Evolutionary conservation across 2,113 vertebrate genomes (phyloP).

Genomic region (Hippocampus comes): DNA sequence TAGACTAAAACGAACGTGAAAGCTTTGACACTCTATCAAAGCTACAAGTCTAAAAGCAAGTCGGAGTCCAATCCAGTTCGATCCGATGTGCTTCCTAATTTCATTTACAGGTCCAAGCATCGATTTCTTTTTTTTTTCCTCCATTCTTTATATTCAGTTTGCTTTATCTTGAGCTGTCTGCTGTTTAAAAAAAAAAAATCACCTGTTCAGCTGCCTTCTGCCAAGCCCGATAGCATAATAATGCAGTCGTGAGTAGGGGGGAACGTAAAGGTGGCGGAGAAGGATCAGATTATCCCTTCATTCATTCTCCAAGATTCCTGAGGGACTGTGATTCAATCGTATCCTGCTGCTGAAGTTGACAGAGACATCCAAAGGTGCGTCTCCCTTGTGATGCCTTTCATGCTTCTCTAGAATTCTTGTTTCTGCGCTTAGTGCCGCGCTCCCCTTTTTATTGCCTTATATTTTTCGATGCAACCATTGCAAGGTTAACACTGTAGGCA

Average conservation of each 20-base stretch:
- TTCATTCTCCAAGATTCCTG: constrained; percentile 49
- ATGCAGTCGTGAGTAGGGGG: neutral
- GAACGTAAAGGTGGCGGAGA: neutral
- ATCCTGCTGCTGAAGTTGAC: constrained; percentile 41
- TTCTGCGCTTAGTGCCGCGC: neutral
- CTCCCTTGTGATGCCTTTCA: constrained; percentile 37
- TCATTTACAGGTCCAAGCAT: constrained; percentile 9
- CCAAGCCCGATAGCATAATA: constrained; percentile 16
- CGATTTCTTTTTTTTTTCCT: constrained; percentile 33
- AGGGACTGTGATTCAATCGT: constrained; percentile 45
- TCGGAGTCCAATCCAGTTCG: neutral
- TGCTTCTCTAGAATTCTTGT: constrained; percentile 19
- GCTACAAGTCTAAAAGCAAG: neutral
- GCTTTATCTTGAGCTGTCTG: constrained; percentile 10
- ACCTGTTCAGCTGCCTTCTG: constrained; percentile 14
- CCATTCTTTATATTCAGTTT: constrained; percentile 17
- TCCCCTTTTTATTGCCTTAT: neutral
- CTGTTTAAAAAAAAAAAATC: neutral
- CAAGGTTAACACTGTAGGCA: neutral
- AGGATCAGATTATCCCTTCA: constrained; percentile 31
- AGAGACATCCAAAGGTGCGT: constrained; percentile 46
- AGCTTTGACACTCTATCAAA: neutral
- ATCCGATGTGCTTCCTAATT: neutral
- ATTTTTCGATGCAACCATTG: neutral
- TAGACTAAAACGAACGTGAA: constrained; percentile 26